Evolutionary conservation across 1,140 invertebrate species (phyloP), one percentile per base, ranked within the genome.

Genomic region (Aphidius ervi): DNA sequence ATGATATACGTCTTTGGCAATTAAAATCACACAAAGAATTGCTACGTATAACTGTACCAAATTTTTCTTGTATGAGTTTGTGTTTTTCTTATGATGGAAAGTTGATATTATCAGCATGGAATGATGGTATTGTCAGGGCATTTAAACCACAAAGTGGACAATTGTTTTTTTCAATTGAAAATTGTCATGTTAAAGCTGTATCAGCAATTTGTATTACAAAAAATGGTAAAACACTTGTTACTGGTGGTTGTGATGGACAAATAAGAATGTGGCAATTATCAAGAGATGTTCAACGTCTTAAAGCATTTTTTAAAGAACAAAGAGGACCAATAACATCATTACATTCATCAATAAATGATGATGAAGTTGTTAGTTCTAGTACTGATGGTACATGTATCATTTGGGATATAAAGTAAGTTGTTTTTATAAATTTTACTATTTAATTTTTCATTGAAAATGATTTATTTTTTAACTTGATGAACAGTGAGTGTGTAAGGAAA

Each of bases 331-430:
- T 97, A 37, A 91, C 92, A 0, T 87, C 87, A 9, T 85, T 97
- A 62, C 84, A 90, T 50, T 85, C 95, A 49, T 88, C 88, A 41
- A 82, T 82, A 16, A 84, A 88, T 67, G 86, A 93, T 70, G 84
- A 83, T 2, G 88, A 93, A 74, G 90, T 92, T 2, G 88, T 94
- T 1, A 94, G 92, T 67, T 89, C 93, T 0, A 91, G 91, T 52
- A 88, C 86, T 0, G 94, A 97, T 80, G 94, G 94, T 20, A 92
- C 91, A 6, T 94, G 91, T 67, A 93, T 97, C 60, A 88, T 97
- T 61, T 97, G 94, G 94, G 88, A 95, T 70, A 81, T 95, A 5
- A 78, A 82, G 84, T 88, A 78, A 72, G 78, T 69, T 43, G 52
- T 9, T 52, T 46, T 20, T 5, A 42, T 20, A 48, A 37, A 50